A percentile compares a stretch with the other conserved stretches of the same genome.
Conservation (phyloP, 2,888 invertebrate genomes). For the Apotomis betuletana region DNA sequence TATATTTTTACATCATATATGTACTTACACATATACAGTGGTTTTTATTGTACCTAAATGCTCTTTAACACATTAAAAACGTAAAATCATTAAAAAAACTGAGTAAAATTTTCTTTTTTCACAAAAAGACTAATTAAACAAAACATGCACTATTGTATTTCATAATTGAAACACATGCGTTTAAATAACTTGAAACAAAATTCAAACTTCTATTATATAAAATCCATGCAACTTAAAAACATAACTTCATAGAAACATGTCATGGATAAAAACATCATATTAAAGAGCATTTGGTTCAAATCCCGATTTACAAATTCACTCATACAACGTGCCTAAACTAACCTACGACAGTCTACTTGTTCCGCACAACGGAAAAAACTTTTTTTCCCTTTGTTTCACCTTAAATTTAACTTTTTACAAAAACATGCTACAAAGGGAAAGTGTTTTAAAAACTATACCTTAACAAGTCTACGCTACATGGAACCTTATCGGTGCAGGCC, state of each 20-base stretch:
- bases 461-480: conserved; percentile 68
- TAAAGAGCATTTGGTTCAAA: conserved; percentile 62
- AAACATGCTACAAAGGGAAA: conserved; percentile 67
- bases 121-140: conserved; percentile 23
- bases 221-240: conserved; percentile 20
- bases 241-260: conserved; percentile 10
- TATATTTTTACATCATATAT: conserved; percentile 78
- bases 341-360: conserved; percentile 80
- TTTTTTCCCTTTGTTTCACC: conserved; percentile 68
- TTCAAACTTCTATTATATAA: conserved; percentile 8
- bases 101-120: conserved; percentile 40
- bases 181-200: conserved; percentile 6
- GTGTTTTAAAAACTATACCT: conserved; percentile 58
- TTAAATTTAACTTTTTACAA: conserved; percentile 74
- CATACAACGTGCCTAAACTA: conserved; percentile 76
- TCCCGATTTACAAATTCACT: conserved; percentile 66
- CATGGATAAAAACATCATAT: conserved; percentile 25
- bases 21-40: conserved; percentile 81
- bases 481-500: conserved; percentile 75
- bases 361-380: conserved; percentile 83
- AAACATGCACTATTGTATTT: conserved; percentile 31
- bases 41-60: conserved; percentile 60
- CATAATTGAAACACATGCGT: conserved; percentile 24
- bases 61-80: conserved; percentile 48
- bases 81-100: conserved; percentile 26